Base-by-base conservation (phyloP, 2,113 vertebrate genomes). In the Tauraco erythrolophus region DNA sequence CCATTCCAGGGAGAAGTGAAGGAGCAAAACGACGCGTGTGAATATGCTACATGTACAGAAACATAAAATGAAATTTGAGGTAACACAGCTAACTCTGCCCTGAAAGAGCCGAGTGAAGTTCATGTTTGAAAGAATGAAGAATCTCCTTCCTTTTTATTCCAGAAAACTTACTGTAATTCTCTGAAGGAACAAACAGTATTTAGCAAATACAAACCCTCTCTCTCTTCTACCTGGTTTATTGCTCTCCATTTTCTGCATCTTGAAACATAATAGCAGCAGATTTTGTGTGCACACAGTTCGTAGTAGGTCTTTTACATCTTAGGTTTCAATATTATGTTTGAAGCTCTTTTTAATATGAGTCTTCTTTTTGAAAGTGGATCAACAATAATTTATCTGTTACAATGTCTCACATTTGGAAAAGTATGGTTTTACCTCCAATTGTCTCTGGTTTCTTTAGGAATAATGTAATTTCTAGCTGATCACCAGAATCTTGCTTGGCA, bases 21-120 rank as follows among this genome's bases (percentile, higher is more conserved):
- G 14, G 10, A 56, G 43, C n/a, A 17, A n/a, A 56, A 48, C 2
- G 28, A 33, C 43, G 31, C 0, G 1, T 11, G 57, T 18, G 65
- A 80, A 14, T 10, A 22, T 4, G 23, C 11, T 37, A 19, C 60
- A 11, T 1, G 31, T 1, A 17, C 22, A 88, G 48, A 69, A 76
- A 62, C 39, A 62, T 31, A 31, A 30, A 37, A 35, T 7, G 53
- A 7, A 57, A 28, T 56, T 33, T 43, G 45, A 37, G 69, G 4
- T 6, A 22, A 5, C 21, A 14, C 2, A 2, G 41, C 37, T 57
- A 39, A 33, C 33, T 72, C 33, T 5, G 1, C 3, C 30, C 53
- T 37, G 4, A 46, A 51, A 62, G 13, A 60, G 50, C 37, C 30
- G 33, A 58, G 31, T 2, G 5, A 58, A 62, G 33, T 27, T 71